A percentile compares a stretch with the other conserved stretches of the same genome.
These are phyloP conservation scores for Conchocele bisecta DNA, from an alignment of 2,888 invertebrate species.

Conservation along the genomic window DNA sequence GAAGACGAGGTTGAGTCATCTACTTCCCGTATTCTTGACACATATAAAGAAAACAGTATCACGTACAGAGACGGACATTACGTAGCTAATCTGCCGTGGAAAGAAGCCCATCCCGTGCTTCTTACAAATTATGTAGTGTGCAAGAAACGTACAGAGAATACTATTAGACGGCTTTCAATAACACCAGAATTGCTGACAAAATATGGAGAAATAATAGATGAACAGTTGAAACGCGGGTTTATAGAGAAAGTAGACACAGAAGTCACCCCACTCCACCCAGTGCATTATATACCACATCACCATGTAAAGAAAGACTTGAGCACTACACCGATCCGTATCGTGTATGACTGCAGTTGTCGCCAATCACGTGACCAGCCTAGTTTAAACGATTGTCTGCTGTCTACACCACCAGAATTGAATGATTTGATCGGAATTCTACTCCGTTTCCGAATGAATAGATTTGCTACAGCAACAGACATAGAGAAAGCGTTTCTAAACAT, in stretches of 20 bases:
- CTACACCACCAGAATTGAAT: constrained; percentile 38
- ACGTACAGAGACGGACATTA: constrained; percentile 5
- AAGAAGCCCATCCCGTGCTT: constrained; percentile 8
- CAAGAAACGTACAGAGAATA: no score
- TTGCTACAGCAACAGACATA: constrained; percentile 37
- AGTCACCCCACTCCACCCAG: neutral
- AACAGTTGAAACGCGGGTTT: constrained; percentile 40
- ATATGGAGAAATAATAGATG: constrained; percentile 37
- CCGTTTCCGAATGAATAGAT: constrained; percentile 38
- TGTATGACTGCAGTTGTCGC: constrained; percentile 48
- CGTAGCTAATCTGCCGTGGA: constrained; percentile 6
- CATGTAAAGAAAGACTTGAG: constrained; percentile 44
- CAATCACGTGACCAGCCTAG: constrained; percentile 17
- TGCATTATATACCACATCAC: constrained; percentile 53
- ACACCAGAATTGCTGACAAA: no score
- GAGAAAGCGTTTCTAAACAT: constrained; percentile 52
- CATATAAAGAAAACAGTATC: constrained; percentile 5
- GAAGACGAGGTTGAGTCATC: constrained; percentile 1
- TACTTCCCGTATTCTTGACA: neutral
- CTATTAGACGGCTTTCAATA: no score
- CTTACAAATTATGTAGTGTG: constrained; percentile 13
- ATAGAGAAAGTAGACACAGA: constrained; percentile 26
- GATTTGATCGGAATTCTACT: constrained; percentile 39
- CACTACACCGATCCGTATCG: constrained; percentile 51
- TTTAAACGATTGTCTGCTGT: constrained; percentile 46